Evolutionary conservation across 2,113 vertebrate species (phyloP).

Genomic region (Callorhinus ursinus): DNA sequence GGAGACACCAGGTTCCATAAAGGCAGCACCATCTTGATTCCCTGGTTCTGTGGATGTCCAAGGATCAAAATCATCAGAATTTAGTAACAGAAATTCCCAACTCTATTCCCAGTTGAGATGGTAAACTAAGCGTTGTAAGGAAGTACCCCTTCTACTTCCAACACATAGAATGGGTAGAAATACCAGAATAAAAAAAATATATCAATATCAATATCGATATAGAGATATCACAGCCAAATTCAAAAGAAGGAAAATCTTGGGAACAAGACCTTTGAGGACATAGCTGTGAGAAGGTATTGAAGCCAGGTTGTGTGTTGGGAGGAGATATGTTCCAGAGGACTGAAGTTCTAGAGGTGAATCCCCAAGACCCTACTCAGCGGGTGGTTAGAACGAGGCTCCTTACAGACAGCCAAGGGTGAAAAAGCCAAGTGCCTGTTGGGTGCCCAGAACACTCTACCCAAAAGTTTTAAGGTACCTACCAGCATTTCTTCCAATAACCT

Average conservation of each 20-base stretch:
- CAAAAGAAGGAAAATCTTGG: constrained; percentile 7
- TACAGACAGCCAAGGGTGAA: not conserved
- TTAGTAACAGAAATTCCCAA: not conserved
- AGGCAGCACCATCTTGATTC: not conserved
- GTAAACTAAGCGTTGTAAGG: not conserved
- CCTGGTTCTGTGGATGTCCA: not conserved
- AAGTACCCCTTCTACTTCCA: not conserved
- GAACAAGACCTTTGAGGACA: not conserved
- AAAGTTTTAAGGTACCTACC: not conserved
- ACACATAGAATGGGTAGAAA: not conserved
- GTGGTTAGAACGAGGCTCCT: not conserved
- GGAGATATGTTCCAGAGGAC: not conserved
- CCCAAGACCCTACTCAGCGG: not conserved
- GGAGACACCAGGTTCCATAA: not conserved
- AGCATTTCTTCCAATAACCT: not conserved
- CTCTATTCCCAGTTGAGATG: not conserved
- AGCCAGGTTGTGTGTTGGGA: too few species aligned
- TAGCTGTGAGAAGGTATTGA: not conserved
- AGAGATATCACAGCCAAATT: not conserved
- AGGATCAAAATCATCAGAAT: not conserved
- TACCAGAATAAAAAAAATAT: not conserved
- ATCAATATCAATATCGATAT: not conserved
- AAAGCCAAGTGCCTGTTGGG: not conserved
- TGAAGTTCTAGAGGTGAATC: not conserved
- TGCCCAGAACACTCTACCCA: not conserved